Conservation (phyloP, 1,140 invertebrate genomes). For the Sycophila sp. region DNA sequence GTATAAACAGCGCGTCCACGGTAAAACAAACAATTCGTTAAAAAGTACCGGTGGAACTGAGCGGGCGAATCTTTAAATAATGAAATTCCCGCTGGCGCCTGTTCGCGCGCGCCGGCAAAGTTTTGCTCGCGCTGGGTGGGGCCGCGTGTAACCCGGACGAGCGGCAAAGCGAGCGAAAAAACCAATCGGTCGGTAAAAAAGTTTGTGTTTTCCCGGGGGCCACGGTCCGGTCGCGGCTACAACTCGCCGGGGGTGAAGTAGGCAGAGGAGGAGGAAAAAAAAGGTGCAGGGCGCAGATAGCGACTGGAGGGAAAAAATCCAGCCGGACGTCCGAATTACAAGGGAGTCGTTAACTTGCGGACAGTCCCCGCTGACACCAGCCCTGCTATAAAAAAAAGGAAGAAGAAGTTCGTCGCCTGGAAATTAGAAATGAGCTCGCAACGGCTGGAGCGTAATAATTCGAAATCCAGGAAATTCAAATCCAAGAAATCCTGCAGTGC, state of each 20-base stretch:
- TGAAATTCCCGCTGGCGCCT: neutral
- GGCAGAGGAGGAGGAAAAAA: neutral
- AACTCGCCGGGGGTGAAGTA: neutral
- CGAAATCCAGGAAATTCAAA: too few relatives aligned
- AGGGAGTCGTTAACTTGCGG: neutral
- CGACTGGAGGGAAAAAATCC: neutral
- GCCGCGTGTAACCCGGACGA: neutral
- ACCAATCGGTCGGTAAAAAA: conserved; percentile 4
- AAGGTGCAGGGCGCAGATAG: neutral
- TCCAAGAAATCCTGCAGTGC: too few relatives aligned
- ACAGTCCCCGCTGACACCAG: too few relatives aligned
- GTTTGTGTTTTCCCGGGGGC: neutral
- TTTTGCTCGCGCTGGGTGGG: too few relatives aligned
- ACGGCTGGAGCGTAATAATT: too few relatives aligned
- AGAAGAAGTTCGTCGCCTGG: too few relatives aligned
- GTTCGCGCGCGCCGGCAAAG: neutral
- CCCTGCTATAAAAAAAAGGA: too few relatives aligned
- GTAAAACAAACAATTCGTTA: conserved; percentile 26
- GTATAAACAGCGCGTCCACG: too few relatives aligned
- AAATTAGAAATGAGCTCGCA: neutral
- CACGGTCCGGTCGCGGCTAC: neutral
- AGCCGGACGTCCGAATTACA: conserved; percentile 8
- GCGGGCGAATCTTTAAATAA: conserved; percentile 17
- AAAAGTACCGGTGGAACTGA: conserved; percentile 5
- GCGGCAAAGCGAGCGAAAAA: neutral